A percentile compares a stretch with the other conserved stretches of the same genome.
These are phyloP conservation scores for Ophioderma brevispina DNA, from an alignment of 35 echinoderm and acorn worm genomes.

Conservation along the genomic window DNA sequence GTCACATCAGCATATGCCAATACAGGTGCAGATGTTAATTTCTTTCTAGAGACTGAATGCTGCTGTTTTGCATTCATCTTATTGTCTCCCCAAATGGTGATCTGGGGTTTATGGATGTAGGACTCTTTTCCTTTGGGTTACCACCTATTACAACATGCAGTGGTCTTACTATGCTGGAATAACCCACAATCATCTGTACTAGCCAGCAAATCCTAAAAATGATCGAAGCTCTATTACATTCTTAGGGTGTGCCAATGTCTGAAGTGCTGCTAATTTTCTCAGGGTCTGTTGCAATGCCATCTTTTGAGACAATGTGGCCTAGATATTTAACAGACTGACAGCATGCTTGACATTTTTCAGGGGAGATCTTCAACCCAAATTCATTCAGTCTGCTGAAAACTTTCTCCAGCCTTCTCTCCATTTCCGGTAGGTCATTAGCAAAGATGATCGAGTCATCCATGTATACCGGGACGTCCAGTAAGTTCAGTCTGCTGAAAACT, in stretches of 20 bases:
- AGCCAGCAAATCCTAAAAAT: conserved; percentile 67
- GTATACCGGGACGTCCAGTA: conserved; percentile 56
- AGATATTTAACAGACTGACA: conserved; percentile 49
- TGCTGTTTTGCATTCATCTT: conserved; percentile 61
- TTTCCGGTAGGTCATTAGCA: conserved; percentile 52
- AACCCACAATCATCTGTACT: conserved; percentile 63
- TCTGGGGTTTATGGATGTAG: not conserved
- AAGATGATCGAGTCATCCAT: conserved; percentile 67
- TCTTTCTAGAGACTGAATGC: conserved; percentile 47
- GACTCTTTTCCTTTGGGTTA: not conserved
- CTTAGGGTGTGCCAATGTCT: conserved; percentile 48
- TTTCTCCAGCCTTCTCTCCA: conserved; percentile 45
- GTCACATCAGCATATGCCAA: conserved; percentile 65
- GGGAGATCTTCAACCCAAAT: conserved; percentile 62
- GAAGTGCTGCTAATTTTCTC: conserved; percentile 20
- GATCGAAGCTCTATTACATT: conserved; percentile 46
- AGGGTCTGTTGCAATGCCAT: conserved; percentile 67
- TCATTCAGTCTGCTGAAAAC: conserved; percentile 55
- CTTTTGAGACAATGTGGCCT: conserved; percentile 59
- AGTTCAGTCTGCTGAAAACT: conserved; percentile 56
- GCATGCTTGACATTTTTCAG: conserved; percentile 62
- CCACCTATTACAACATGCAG: conserved; percentile 46
- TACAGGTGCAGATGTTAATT: conserved; percentile 54
- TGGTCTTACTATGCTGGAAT: conserved; percentile 59
- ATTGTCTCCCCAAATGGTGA: conserved; percentile 33